Evolutionary conservation across 2,888 invertebrate genomes (phyloP).

Genomic region (Heliconius erato): DNA sequence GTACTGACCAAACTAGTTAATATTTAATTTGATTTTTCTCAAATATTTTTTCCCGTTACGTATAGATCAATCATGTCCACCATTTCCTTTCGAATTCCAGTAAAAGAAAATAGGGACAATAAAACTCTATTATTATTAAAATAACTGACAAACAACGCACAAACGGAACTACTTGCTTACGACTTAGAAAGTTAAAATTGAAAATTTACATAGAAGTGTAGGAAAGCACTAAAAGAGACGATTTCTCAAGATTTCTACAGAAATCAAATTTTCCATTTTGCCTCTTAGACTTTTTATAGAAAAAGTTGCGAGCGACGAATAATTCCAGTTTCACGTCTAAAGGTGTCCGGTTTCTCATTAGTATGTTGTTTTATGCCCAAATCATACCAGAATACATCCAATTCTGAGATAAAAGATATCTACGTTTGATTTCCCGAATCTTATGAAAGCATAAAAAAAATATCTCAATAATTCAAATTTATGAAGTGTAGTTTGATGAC

Average conservation of each 20-base stretch:
- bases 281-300: not conserved
- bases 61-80: not conserved
- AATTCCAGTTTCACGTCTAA: not conserved
- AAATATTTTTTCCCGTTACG: not conserved
- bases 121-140: too few relatives aligned
- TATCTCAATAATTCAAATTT: not conserved
- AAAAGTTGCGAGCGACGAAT: not conserved
- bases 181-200: too few relatives aligned
- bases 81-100: too few relatives aligned
- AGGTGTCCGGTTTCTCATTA: not conserved
- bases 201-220: too few relatives aligned
- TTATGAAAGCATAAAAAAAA: not conserved
- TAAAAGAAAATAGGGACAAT: too few relatives aligned
- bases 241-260: not conserved
- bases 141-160: too few relatives aligned
- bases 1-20: not conserved
- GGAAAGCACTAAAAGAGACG: not conserved
- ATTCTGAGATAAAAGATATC: not conserved
- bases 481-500: constrained; percentile 58
- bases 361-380: not conserved
- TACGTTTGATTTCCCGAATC: not conserved
- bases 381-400: not conserved
- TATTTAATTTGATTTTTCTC: not conserved
- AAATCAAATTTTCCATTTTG: not conserved
- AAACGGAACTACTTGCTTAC: too few relatives aligned